Conservation (phyloP, 2,888 invertebrate species). For the Agrotis segetum region DNA sequence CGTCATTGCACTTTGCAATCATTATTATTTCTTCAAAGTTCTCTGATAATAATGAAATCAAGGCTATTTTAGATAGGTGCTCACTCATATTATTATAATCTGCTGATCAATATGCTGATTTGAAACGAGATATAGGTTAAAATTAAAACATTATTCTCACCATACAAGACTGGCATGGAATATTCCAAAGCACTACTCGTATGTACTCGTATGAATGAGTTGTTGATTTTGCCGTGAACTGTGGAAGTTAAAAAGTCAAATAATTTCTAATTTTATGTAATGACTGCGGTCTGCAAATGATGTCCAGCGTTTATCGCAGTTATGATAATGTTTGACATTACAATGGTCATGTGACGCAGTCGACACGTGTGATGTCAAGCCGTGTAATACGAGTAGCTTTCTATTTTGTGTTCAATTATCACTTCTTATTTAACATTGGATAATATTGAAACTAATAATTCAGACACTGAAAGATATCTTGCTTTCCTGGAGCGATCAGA, state of each 20-base stretch:
- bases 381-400: conserved; percentile 68
- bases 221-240: conserved; percentile 28
- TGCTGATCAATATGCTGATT: conserved; percentile 24
- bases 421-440: conserved; percentile 22
- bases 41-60: conserved; percentile 10
- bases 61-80: conserved; percentile 1
- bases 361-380: conserved; percentile 31
- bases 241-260: conserved; percentile 39
- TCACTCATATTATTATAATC: conserved; percentile 8
- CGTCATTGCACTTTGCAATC: conserved; percentile 11
- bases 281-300: conserved; percentile 27
- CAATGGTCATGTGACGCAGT: conserved; percentile 44
- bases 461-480: conserved; percentile 5
- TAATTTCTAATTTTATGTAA: conserved; percentile 64
- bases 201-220: conserved; percentile 11
- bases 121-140: conserved; percentile 28
- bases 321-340: conserved; percentile 68
- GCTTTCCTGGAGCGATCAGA: conserved; percentile 1
- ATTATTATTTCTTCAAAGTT: conserved; percentile 28
- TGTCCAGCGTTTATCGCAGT: conserved; percentile 67
- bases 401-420: conserved; percentile 61
- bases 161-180: conserved; percentile 5
- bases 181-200: conserved; percentile 22
- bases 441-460: conserved; percentile 1
- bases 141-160: conserved; percentile 8